Evolutionary conservation across 2,113 vertebrate genomes (phyloP).

Genomic region (Eolophus roseicapilla): DNA sequence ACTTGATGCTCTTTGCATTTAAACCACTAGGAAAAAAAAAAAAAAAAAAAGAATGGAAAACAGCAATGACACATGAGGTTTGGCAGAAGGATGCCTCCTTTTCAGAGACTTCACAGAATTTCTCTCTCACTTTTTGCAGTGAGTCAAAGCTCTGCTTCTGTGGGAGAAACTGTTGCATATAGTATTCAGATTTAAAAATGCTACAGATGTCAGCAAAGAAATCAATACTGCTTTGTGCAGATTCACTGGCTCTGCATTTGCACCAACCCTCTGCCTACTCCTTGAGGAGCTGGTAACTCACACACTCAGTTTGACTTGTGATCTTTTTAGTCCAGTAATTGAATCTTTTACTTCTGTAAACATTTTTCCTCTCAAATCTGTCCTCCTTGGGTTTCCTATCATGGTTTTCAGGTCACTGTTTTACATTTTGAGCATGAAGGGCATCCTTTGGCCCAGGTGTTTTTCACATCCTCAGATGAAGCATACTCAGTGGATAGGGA

Average conservation of each 20-base stretch:
- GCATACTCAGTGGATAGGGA: background rate
- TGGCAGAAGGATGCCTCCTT: background rate
- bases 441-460: background rate
- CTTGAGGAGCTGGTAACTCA: background rate
- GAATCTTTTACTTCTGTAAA: background rate
- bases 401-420: background rate
- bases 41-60: background rate
- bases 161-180: background rate
- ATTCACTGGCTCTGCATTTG: background rate
- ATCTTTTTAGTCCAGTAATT: background rate
- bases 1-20: background rate
- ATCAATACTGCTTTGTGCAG: constrained; percentile 8
- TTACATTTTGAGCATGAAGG: background rate
- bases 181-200: constrained; percentile 27
- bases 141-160: background rate
- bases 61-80: background rate
- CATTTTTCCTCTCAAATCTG: background rate
- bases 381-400: background rate
- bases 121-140: background rate
- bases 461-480: background rate
- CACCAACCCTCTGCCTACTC: background rate
- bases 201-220: constrained; percentile 2
- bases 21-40: background rate
- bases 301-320: background rate
- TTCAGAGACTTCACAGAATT: constrained; percentile 6